Percentiles rank a stretch among this genome's conserved stretches.
phyloP scores from a whole-genome alignment of 2,888 invertebrate species.

The Allophyes oxyacanthae region DNA sequence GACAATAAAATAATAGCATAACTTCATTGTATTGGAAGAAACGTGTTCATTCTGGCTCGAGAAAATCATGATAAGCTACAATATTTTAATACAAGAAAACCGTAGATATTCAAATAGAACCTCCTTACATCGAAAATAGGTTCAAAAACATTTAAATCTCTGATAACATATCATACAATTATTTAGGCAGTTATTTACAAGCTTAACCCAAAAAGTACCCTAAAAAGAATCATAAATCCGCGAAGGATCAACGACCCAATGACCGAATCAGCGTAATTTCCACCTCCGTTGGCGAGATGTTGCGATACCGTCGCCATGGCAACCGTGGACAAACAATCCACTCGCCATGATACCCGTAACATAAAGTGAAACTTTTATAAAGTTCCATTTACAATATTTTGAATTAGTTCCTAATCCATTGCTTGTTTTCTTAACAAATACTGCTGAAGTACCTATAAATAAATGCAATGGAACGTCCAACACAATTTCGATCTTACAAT shows the following conservation, averaged over 20 bases:
- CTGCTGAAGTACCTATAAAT: rapidly evolving
- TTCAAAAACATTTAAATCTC: constrained; percentile 21
- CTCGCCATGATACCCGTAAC: constrained; percentile 28
- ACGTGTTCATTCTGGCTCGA: no score
- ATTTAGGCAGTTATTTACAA: constrained; percentile 26
- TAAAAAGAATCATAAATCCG: constrained; percentile 58
- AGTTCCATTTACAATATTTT: background rate
- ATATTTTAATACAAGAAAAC: no score
- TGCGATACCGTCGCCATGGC: constrained; percentile 79
- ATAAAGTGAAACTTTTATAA: background rate
- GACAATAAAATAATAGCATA: no score
- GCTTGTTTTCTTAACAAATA: background rate
- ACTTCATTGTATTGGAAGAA: no score
- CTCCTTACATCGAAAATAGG: constrained; percentile 5
- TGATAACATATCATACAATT: constrained; percentile 30
- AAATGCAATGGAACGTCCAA: constrained; percentile 17
- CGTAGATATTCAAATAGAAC: background rate
- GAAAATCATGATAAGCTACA: no score
- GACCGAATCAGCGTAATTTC: constrained; percentile 74
- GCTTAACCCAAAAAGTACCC: constrained; percentile 25
- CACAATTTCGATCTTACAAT: rapidly evolving
- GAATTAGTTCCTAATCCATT: constrained; percentile 8
- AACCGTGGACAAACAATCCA: constrained; percentile 73
- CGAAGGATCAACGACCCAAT: constrained; percentile 78
- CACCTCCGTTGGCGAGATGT: constrained; percentile 70